These are phyloP conservation scores for Drosophila ironensis DNA, from an alignment of 1,140 invertebrate genomes.

Conservation along the genomic window DNA sequence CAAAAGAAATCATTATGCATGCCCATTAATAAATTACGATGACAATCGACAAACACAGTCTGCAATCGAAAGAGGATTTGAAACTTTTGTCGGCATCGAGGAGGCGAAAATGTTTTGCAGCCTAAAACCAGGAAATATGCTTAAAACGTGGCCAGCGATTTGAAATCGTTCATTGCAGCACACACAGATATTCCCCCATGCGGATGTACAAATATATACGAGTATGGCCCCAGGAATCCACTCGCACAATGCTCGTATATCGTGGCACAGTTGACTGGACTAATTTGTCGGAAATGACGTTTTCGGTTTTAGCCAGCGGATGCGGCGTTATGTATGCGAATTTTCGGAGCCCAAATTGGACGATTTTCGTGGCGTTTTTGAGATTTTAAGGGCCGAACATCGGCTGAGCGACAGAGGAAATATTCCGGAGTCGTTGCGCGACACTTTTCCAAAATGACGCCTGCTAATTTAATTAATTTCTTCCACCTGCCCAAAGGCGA, in stretches of 20 bases:
- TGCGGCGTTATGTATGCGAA: constrained; percentile 42
- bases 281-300: constrained; percentile 77
- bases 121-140: constrained; percentile 71
- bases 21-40: constrained; percentile 5
- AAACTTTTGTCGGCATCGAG: constrained; percentile 28
- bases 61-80: constrained; percentile 1
- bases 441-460: constrained; percentile 72
- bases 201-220: not conserved
- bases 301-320: constrained; percentile 61
- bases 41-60: not conserved
- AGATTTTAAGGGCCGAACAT: not conserved
- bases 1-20: constrained; percentile 40
- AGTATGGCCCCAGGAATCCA: not conserved
- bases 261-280: constrained; percentile 66
- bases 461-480: constrained; percentile 79
- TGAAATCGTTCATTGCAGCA: constrained; percentile 44
- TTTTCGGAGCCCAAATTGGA: constrained; percentile 32
- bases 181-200: constrained; percentile 10
- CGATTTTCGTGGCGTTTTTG: constrained; percentile 5
- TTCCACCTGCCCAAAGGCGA: constrained; percentile 55
- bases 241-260: constrained; percentile 30
- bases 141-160: constrained; percentile 61
- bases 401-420: constrained; percentile 19
- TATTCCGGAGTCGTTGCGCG: constrained; percentile 64
- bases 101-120: constrained; percentile 12